phyloP scores from a whole-genome alignment of 2,113 vertebrate species.

The Pluvianellus socialis region DNA sequence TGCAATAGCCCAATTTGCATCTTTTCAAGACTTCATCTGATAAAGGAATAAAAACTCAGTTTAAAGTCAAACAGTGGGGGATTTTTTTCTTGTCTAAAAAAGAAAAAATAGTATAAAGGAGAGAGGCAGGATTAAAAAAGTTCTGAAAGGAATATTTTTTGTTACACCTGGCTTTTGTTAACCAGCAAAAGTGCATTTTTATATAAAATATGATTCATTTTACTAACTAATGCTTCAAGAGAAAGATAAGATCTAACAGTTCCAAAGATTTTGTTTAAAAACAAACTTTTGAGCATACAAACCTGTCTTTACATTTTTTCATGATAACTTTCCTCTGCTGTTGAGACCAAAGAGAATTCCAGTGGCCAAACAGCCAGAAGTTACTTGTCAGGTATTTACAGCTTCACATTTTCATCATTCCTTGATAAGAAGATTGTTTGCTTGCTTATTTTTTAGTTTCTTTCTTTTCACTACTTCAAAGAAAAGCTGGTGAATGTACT shows the following conservation, averaged over 20 bases:
- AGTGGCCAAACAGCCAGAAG: neutral
- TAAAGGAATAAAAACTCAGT: neutral
- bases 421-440: constrained; percentile 11
- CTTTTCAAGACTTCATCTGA: neutral
- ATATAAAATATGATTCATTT: neutral
- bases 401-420: constrained; percentile 46
- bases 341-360: neutral
- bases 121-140: neutral
- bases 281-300: neutral
- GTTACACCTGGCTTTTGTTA: neutral
- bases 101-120: neutral
- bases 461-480: neutral
- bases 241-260: neutral
- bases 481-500: neutral
- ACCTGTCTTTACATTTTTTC: neutral
- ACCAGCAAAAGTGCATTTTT: neutral
- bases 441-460: neutral
- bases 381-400: constrained; percentile 48
- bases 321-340: neutral
- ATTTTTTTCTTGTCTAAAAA: neutral
- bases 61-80: neutral
- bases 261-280: neutral
- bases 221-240: neutral
- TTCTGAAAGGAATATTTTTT: neutral
- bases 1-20: neutral